phyloP scores from a whole-genome alignment of 2,888 invertebrate species.

The Ctena decussata region DNA sequence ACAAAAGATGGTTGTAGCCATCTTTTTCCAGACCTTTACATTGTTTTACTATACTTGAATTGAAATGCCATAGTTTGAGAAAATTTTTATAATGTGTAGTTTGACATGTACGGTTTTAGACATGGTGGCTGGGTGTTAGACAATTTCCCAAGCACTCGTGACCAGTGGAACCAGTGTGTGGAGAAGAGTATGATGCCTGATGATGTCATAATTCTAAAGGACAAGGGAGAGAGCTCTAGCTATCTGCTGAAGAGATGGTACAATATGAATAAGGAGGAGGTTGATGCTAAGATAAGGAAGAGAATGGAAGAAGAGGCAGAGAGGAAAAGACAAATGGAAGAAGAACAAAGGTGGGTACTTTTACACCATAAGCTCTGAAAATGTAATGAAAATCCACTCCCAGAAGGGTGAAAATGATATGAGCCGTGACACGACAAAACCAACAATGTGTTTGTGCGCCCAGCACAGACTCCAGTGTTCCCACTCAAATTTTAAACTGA shows the following conservation, averaged over 20 bases:
- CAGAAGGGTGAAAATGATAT: too few relatives aligned
- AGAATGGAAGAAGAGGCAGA: constrained; percentile 78
- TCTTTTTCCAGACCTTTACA: too few relatives aligned
- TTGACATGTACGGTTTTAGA: constrained; percentile 58
- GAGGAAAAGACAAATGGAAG: constrained; percentile 73
- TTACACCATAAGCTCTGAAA: too few relatives aligned
- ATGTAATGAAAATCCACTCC: too few relatives aligned
- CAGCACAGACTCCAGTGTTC: too few relatives aligned
- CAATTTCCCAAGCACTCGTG: constrained; percentile 85
- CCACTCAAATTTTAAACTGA: too few relatives aligned
- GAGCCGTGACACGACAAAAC: too few relatives aligned
- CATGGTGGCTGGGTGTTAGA: constrained; percentile 87
- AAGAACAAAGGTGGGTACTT: constrained; percentile 83
- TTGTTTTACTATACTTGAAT: too few relatives aligned
- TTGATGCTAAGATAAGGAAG: constrained; percentile 78
- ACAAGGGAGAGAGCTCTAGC: constrained; percentile 79
- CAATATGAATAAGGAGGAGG: constrained; percentile 73
- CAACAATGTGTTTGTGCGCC: too few relatives aligned
- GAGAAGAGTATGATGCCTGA: constrained; percentile 85
- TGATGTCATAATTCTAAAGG: constrained; percentile 84
- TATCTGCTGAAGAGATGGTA: constrained; percentile 84
- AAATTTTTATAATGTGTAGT: too few relatives aligned
- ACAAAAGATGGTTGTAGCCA: too few relatives aligned
- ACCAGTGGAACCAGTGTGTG: constrained; percentile 85
- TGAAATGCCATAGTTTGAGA: too few relatives aligned